Base-by-base conservation (phyloP, 2,113 vertebrate species). In the Atractosteus spatula region DNA sequence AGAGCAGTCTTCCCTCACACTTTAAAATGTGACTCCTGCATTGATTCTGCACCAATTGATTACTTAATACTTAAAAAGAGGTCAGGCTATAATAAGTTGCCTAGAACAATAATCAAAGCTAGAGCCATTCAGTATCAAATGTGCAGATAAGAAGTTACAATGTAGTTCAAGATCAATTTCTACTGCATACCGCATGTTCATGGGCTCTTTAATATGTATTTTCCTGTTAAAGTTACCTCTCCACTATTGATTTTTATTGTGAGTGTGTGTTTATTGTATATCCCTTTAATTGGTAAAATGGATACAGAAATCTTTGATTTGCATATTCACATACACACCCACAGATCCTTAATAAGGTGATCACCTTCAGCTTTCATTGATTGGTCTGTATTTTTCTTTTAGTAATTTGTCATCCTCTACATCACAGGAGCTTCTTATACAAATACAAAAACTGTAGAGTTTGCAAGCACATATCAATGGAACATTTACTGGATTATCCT, bases 231-330 rank as follows among this genome's bases (percentile, higher is more conserved):
- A 29, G 29, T 29, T 29, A 29, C 29, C 29, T 29, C 1, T 29
- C 29, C 29, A 29, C 29, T 29, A 68, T 63, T 59, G 57, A 71
- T 68, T 72, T 64, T 55, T 70, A 14, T 16, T 74, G 62, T 73
- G 29, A 29, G 29, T 71, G 3, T 8, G 41, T 7, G 5, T 44
- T 62, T 68, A 54, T 68, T 62, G 55, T 68, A 17, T 76, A 57
- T 54, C 57, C 16, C 66, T 43, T 41, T 4, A 68, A 44, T n/a
- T 44, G 47, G 3, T 59, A 51, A 66, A 47, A 62, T 5, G 17
- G 17, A 45, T 29, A 13, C 62, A 17, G 65, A 10, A 65, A 70
- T 66, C 77, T 72, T 59, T 55, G 47, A 71, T 75, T 74, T 75
- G 66, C 59, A 64, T 77, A 66, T 62, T 56, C 29, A 41, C 51